These are phyloP conservation scores for Agonopterix subpropinquella DNA, from an alignment of 2,888 invertebrate genomes.

Conservation along the genomic window DNA sequence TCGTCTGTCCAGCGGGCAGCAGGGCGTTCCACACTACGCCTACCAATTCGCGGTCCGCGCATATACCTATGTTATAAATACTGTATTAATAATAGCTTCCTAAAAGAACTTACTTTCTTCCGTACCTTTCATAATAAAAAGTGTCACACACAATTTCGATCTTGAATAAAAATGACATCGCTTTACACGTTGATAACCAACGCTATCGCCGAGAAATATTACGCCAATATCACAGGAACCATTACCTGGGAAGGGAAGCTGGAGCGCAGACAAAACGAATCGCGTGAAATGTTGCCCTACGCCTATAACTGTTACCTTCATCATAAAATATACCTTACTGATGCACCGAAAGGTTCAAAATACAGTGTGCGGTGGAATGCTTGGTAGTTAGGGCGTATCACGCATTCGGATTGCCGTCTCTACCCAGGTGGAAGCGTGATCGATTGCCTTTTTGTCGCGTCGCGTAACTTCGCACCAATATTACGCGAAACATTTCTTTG, in stretches of 20 bases:
- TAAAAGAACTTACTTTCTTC: too few relatives aligned
- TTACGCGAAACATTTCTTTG: slow-evolving; percentile 52
- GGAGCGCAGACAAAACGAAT: slow-evolving; percentile 50
- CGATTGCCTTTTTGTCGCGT: slow-evolving; percentile 63
- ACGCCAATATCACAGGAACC: slow-evolving; percentile 53
- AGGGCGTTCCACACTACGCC: too few relatives aligned
- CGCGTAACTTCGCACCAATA: slow-evolving; percentile 35
- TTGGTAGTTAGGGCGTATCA: slow-evolving; percentile 57
- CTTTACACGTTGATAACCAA: slow-evolving; percentile 52
- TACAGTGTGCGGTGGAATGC: slow-evolving; percentile 21
- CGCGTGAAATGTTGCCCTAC: slow-evolving; percentile 37
- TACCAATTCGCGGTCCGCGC: too few relatives aligned
- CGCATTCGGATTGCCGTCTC: slow-evolving; percentile 47
- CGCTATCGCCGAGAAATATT: slow-evolving; percentile 57
- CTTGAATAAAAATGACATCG: slow-evolving; percentile 38
- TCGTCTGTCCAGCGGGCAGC: too few relatives aligned
- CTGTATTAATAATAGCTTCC: too few relatives aligned
- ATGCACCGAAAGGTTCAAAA: slow-evolving; percentile 23
- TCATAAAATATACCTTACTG: slow-evolving; percentile 16
- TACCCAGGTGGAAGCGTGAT: slow-evolving; percentile 56
- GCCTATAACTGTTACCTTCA: slow-evolving; percentile 12
- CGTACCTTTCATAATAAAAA: too few relatives aligned
- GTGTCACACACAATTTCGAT: slow-evolving; percentile 21
- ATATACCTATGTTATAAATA: too few relatives aligned
- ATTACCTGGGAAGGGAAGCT: slow-evolving; percentile 46